Conservation (phyloP, 2,888 invertebrate species). For the Lepidocyrtinus sp. region DNA sequence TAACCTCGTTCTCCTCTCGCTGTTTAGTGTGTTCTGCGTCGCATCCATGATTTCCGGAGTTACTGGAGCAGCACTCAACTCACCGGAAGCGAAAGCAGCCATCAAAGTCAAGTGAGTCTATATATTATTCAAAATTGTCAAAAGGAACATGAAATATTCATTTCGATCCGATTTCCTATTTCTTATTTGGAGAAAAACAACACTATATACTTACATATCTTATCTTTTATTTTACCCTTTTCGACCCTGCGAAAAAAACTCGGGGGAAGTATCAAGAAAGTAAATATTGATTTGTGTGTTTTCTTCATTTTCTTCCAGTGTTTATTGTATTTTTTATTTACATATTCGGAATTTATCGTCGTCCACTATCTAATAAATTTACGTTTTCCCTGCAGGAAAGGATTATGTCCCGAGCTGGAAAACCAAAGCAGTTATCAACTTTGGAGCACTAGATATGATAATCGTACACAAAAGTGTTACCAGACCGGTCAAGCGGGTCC, state of each 20-base stretch:
- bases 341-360: no score
- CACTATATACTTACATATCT: background rate
- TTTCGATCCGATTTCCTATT: slow-evolving; percentile 42
- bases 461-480: slow-evolving; percentile 66
- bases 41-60: slow-evolving; percentile 56
- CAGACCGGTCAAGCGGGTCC: slow-evolving; percentile 69
- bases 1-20: slow-evolving; percentile 21
- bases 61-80: slow-evolving; percentile 58
- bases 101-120: slow-evolving; percentile 62
- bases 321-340: no score
- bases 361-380: slow-evolving; percentile 50
- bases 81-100: slow-evolving; percentile 58
- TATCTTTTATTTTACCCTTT: slow-evolving; percentile 8
- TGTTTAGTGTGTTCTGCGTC: slow-evolving; percentile 35
- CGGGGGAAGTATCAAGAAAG: background rate
- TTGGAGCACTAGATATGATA: slow-evolving; percentile 69
- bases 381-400: slow-evolving; percentile 55
- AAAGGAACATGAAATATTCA: slow-evolving; percentile 54
- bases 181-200: no score
- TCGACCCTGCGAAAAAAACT: background rate
- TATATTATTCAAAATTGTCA: slow-evolving; percentile 43
- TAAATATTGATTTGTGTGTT: slow-evolving; percentile 39
- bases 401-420: slow-evolving; percentile 65
- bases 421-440: slow-evolving; percentile 63
- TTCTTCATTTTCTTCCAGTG: no score